Evolutionary conservation across 64 coral and sea anemone genomes (phyloP).

Genomic region (Stichodactyla helianthus): DNA sequence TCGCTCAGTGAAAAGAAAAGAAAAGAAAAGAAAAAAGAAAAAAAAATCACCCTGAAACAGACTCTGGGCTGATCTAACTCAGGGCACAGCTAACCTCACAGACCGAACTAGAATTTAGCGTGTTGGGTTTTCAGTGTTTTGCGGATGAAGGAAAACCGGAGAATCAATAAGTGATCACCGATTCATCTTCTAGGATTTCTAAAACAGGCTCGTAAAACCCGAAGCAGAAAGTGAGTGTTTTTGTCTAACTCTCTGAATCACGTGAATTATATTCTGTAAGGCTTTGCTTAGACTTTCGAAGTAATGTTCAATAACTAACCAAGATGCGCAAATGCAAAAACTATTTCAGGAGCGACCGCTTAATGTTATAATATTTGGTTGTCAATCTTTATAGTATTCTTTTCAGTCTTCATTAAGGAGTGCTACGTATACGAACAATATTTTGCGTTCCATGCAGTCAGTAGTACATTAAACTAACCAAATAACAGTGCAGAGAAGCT

Average conservation of each 20-base stretch:
- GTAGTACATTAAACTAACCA: too few species aligned
- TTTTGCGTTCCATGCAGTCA: too few species aligned
- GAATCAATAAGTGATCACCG: not conserved
- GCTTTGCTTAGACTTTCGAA: not conserved
- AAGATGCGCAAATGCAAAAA: not conserved
- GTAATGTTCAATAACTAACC: not conserved
- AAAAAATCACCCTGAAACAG: too few species aligned
- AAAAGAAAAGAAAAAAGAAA: too few species aligned
- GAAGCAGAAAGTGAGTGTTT: not conserved
- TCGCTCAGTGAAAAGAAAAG: not conserved
- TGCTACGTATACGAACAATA: too few species aligned
- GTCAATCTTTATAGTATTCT: too few species aligned
- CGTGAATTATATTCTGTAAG: not conserved
- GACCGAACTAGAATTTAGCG: too few species aligned
- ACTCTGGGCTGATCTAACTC: too few species aligned
- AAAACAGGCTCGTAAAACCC: not conserved
- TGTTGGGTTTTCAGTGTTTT: too few species aligned
- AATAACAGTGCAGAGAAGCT: not conserved
- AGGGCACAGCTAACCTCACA: too few species aligned
- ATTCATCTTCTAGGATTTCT: slow-evolving; percentile 1
- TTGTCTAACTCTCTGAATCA: slow-evolving; percentile 1
- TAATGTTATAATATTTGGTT: not conserved
- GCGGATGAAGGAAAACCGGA: too few species aligned
- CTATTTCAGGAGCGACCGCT: not conserved
- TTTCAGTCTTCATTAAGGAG: too few species aligned